phyloP scores from a whole-genome alignment of 1,140 invertebrate genomes.

The Triops cancriformis region DNA sequence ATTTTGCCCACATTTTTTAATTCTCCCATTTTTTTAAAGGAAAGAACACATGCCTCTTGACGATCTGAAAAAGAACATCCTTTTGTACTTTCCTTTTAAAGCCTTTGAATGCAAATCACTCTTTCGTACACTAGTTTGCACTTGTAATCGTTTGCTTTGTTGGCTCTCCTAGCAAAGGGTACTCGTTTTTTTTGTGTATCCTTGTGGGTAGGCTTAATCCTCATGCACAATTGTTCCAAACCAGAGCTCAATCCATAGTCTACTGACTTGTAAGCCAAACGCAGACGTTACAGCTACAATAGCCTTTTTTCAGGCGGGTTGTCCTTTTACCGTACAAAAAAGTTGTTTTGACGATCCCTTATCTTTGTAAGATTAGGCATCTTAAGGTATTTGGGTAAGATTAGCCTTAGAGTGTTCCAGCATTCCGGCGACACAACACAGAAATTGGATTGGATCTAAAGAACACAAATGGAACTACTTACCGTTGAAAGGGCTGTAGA shows the following conservation, averaged over 20 bases:
- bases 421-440: neutral
- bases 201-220: neutral
- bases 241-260: neutral
- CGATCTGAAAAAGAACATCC: no score
- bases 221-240: neutral
- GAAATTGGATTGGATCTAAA: neutral
- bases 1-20: no score
- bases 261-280: no score
- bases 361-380: neutral
- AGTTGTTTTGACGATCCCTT: neutral
- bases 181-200: neutral
- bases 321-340: neutral
- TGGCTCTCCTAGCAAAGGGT: neutral
- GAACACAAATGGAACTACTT: slow-evolving; percentile 40
- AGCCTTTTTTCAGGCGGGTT: no score
- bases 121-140: neutral
- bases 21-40: no score
- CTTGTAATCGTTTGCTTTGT: neutral
- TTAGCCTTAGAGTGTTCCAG: neutral
- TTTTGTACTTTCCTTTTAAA: neutral
- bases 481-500: slow-evolving; percentile 85
- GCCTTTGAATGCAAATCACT: neutral
- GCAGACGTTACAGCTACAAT: no score
- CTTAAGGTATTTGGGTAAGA: neutral
- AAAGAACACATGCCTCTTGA: no score